Percentiles rank a stretch among this genome's conserved stretches.
Conservation (phyloP, 2,113 vertebrate genomes). For the Nasalis larvatus region DNA sequence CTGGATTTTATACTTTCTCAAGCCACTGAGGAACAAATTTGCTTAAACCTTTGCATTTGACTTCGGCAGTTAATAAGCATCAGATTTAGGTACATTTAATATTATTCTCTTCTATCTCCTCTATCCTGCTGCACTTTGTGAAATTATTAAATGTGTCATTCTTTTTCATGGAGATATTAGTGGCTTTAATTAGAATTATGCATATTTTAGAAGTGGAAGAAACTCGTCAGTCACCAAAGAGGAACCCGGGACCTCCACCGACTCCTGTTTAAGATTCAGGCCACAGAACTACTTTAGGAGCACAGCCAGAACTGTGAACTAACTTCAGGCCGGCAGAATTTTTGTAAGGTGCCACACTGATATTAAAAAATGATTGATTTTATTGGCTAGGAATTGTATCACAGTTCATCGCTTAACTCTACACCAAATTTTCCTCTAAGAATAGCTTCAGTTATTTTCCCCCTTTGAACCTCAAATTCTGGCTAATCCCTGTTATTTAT, state of each 20-base stretch:
- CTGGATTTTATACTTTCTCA: background rate
- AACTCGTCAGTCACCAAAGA: background rate
- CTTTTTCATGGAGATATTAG: background rate
- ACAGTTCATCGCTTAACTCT: background rate
- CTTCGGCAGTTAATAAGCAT: background rate
- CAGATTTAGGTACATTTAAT: background rate
- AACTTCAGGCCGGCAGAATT: background rate
- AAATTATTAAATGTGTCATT: background rate
- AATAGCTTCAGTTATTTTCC: background rate
- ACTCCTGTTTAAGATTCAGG: background rate
- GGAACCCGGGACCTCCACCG: background rate
- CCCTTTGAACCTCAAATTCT: background rate
- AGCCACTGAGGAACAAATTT: background rate
- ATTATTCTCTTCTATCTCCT: background rate
- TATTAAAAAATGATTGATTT: background rate
- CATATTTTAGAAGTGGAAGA: background rate
- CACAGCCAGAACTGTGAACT: background rate
- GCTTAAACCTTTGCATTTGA: background rate
- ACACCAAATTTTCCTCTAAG: background rate
- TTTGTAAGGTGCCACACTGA: background rate
- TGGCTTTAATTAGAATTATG: background rate
- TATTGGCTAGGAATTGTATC: background rate
- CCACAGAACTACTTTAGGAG: background rate
- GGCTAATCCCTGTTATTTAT: constrained; percentile 30
- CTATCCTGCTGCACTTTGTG: background rate